Evolutionary conservation across 2,113 vertebrate species (phyloP), one percentile per base, ranked within the genome.

Genomic region (Eulemur macaco): DNA sequence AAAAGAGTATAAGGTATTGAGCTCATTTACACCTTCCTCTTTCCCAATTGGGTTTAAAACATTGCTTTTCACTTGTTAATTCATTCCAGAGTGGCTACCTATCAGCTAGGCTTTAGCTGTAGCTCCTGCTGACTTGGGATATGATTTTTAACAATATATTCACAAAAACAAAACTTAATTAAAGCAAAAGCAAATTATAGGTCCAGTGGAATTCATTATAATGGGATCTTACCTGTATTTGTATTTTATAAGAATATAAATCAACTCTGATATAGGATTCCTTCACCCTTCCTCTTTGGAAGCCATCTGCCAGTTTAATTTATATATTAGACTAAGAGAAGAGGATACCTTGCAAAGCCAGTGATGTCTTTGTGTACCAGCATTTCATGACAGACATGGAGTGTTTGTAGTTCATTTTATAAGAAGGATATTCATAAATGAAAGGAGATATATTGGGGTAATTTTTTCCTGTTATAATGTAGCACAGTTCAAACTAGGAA

Each of bases 141-240:
- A 69, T 39, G 63, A 86, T 78, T 93, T 96, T 12, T 78, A 94
- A 21, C 34, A 80, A 76, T 76, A 42, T 52, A 81, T n/a, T 77
- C 74, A 89, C 50, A 95, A 63, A 60, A 78, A 82, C 47, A 80
- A 92, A 89, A 84, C 92, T 94, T 86, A 94, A 96, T 94, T 93
- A 92, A 81, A 86, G 78, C 15, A 91, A 93, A 95, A 90, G 50
- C 17, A 83, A 90, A 86, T 89, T 89, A 80, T 7, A 60, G 91
- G 23, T 63, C 88, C 50, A 39, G 42, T 94, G 80, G 87, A 94
- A 18, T 94, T 97, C 27, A 89, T 96, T 96, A 87, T 78, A 97
- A 84, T 52, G 23, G 42, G 11, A 42, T 93, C 8, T 89, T 47
- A 54, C 12, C 25, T 73, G 37, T 90, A 78, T 82, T 90, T 92